Percentiles rank a stretch among this genome's conserved stretches.
Evolutionary conservation across 1,140 invertebrate species (phyloP).

Genomic region (Macrotrachela quadricornifera): DNA sequence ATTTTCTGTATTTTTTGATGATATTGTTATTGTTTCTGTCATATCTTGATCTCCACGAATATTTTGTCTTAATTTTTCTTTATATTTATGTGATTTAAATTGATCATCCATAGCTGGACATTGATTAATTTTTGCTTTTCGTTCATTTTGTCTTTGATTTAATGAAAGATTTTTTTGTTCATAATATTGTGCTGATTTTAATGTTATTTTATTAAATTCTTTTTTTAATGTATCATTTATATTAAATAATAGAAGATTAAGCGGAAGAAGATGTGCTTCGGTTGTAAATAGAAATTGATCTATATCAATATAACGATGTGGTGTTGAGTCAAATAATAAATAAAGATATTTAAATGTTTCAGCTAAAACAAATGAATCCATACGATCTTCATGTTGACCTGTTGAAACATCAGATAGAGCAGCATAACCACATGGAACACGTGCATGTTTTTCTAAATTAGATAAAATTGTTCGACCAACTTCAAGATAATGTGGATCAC

Average conservation of each 20-base stretch:
- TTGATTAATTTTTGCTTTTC: too few relatives aligned
- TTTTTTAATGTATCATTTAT: too few relatives aligned
- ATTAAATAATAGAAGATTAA: neutral
- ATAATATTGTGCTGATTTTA: too few relatives aligned
- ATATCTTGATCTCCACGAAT: too few relatives aligned
- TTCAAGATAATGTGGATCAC: constrained; percentile 77
- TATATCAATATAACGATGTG: constrained; percentile 64
- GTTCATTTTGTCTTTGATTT: too few relatives aligned
- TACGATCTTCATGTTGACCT: constrained; percentile 65
- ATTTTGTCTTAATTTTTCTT: too few relatives aligned
- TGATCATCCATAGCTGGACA: too few relatives aligned
- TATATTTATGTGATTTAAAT: too few relatives aligned
- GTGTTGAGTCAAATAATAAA: constrained; percentile 68
- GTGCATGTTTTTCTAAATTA: constrained; percentile 63
- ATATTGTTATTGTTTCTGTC: too few relatives aligned
- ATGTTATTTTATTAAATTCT: too few relatives aligned
- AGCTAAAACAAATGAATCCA: constrained; percentile 91
- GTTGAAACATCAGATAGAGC: constrained; percentile 84
- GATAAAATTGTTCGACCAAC: constrained; percentile 74
- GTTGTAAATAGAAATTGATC: constrained; percentile 92
- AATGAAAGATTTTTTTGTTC: too few relatives aligned
- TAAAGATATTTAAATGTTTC: constrained; percentile 95
- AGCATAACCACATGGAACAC: constrained; percentile 79
- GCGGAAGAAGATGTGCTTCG: constrained; percentile 76
- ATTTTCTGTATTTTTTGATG: too few relatives aligned